Evolutionary conservation across 2,113 vertebrate species (phyloP).

Genomic region (Megaceryle torquata): DNA sequence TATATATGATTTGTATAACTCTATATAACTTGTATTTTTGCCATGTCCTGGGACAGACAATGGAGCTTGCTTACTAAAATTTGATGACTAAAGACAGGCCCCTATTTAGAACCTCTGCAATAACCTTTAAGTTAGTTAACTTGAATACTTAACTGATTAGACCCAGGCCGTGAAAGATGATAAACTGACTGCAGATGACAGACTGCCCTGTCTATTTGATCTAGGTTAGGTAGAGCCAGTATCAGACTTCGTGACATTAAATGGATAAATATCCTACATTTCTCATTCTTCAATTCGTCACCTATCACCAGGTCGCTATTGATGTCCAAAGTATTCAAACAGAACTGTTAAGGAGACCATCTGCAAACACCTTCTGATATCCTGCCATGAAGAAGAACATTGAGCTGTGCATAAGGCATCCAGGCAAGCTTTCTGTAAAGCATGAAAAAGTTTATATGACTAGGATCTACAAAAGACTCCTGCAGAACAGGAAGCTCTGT

Average conservation of each 20-base stretch:
- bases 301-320: background rate
- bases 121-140: background rate
- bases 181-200: background rate
- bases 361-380: background rate
- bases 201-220: background rate
- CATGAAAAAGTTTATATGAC: background rate
- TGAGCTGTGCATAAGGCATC: background rate
- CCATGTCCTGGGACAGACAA: background rate
- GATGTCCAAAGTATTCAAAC: background rate
- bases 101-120: background rate
- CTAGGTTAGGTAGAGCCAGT: background rate
- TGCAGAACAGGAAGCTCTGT: background rate
- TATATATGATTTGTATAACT: background rate
- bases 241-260: background rate
- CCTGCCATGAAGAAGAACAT: background rate
- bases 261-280: background rate
- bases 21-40: background rate
- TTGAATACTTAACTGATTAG: background rate
- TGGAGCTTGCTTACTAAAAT: background rate
- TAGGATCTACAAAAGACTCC: background rate
- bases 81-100: background rate
- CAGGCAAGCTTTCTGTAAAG: background rate
- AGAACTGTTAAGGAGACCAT: background rate
- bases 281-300: slow-evolving; percentile 26
- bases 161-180: background rate